phyloP scores from a whole-genome alignment of 2,113 vertebrate species.

The Ondatra zibethicus region DNA sequence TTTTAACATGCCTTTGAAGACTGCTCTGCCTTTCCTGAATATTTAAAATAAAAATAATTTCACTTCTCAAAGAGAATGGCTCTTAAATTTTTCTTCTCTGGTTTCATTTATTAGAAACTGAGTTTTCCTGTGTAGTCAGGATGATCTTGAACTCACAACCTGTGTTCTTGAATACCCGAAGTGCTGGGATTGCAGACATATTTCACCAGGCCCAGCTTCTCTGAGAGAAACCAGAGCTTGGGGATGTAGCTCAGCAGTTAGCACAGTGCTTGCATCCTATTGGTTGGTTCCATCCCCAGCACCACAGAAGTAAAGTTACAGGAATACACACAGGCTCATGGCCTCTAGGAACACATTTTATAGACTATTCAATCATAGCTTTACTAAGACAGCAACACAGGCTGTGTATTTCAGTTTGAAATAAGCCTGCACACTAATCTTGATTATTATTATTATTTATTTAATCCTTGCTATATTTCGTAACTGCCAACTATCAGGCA shows the following conservation, averaged over 20 bases:
- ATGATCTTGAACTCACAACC: neutral
- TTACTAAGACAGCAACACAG: neutral
- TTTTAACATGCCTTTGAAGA: slow-evolving; percentile 1
- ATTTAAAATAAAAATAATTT: neutral
- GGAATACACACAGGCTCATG: neutral
- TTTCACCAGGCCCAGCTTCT: neutral
- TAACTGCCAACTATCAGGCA: neutral
- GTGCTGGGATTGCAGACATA: too few relatives aligned
- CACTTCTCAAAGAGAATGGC: neutral
- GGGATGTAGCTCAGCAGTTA: neutral
- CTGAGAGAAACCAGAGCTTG: neutral
- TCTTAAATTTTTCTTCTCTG: neutral
- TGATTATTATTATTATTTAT: neutral
- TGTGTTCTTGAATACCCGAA: neutral
- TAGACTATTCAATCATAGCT: neutral
- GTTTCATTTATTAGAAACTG: neutral
- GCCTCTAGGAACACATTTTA: neutral
- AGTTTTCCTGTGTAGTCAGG: neutral
- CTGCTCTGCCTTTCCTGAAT: neutral
- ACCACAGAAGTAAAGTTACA: neutral
- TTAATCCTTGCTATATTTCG: neutral
- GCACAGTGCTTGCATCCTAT: neutral
- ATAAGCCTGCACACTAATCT: neutral
- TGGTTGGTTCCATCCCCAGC: neutral
- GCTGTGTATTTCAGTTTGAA: neutral